These are phyloP conservation scores for Laterallus jamaicensis DNA, from an alignment of 2,113 vertebrate genomes.

Conservation along the genomic window DNA sequence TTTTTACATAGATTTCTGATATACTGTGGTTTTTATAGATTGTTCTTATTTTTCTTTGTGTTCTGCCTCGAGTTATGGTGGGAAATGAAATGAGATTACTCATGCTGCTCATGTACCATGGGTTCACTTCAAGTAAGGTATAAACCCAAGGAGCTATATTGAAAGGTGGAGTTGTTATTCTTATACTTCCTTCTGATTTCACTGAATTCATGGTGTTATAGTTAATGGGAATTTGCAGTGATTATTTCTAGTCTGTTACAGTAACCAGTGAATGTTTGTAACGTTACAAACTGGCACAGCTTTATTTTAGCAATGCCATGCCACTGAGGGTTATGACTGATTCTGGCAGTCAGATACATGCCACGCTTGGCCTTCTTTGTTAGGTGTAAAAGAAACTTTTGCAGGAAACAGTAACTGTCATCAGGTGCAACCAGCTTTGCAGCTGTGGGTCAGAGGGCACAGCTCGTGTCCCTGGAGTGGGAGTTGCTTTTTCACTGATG, in stretches of 20 bases:
- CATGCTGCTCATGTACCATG: background rate
- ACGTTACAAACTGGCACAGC: background rate
- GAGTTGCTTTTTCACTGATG: background rate
- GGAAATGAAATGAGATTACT: background rate
- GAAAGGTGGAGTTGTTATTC: background rate
- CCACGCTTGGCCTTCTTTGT: background rate
- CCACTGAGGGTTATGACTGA: background rate
- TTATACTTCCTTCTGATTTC: background rate
- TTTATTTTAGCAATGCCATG: background rate
- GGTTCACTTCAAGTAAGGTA: slow-evolving; percentile 2
- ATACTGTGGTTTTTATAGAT: slow-evolving; percentile 55
- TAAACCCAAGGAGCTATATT: slow-evolving; percentile 8
- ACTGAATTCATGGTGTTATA: background rate
- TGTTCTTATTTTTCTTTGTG: slow-evolving; percentile 18
- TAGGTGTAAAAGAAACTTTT: background rate
- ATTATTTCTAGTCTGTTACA: background rate
- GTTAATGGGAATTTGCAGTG: slow-evolving; percentile 12
- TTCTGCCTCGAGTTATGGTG: background rate
- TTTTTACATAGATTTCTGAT: slow-evolving; percentile 52
- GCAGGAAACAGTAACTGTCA: background rate
- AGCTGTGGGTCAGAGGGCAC: background rate
- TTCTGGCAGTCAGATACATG: accelerated
- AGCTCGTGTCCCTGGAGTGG: background rate
- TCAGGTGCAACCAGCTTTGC: background rate
- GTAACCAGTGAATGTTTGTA: background rate